These are phyloP conservation scores for Andrena praecox DNA, from an alignment of 2,888 invertebrate genomes.

Conservation along the genomic window DNA sequence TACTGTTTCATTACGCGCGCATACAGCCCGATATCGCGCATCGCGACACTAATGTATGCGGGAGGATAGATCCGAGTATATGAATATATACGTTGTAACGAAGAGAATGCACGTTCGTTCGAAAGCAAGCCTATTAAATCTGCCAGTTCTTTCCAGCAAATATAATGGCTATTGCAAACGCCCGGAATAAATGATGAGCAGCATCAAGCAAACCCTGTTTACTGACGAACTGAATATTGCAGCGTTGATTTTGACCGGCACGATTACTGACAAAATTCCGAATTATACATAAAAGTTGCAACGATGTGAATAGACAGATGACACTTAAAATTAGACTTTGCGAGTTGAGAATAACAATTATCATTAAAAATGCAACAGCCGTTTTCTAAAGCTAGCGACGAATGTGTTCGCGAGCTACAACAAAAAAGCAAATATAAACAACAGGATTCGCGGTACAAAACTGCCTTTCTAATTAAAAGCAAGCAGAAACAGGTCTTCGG, in stretches of 20 bases:
- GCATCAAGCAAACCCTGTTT: background rate
- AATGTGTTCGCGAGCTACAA: background rate
- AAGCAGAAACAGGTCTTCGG: constrained; percentile 33
- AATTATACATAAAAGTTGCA: background rate
- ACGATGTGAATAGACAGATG: background rate
- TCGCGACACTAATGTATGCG: constrained; percentile 32
- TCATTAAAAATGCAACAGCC: too few species aligned
- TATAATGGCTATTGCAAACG: background rate
- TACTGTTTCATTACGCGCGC: constrained; percentile 9
- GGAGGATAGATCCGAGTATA: constrained; percentile 10
- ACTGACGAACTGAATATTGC: constrained; percentile 11
- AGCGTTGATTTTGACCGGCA: background rate
- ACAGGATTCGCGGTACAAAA: background rate
- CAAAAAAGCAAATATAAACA: background rate
- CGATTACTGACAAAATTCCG: constrained; percentile 3
- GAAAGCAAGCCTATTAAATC: constrained; percentile 26
- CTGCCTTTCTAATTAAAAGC: constrained; percentile 39
- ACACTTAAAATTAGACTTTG: background rate
- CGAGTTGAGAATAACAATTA: background rate
- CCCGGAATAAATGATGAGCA: background rate
- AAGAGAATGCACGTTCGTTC: constrained; percentile 4
- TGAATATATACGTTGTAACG: constrained; percentile 13
- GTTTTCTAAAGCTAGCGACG: too few species aligned
- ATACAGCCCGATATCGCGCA: constrained; percentile 28
- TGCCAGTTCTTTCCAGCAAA: constrained; percentile 11